These are phyloP conservation scores for Galerucella calmariensis DNA, from an alignment of 2,888 invertebrate species.

Conservation along the genomic window DNA sequence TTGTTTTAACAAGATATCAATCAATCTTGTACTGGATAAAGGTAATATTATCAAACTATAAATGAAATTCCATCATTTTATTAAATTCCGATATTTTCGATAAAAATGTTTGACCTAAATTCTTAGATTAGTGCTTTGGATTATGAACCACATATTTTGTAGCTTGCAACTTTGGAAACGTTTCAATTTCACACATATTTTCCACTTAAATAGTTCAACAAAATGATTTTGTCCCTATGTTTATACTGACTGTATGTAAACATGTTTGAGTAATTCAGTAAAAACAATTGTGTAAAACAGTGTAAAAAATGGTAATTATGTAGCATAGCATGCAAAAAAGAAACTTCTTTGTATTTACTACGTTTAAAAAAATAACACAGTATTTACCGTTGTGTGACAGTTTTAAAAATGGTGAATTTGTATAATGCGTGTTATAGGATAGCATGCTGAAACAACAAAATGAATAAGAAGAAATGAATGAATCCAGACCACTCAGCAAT, in stretches of 20 bases:
- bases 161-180: neutral
- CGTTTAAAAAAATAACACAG: neutral
- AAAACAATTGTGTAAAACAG: neutral
- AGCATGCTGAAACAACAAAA: slow-evolving; percentile 35
- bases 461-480: slow-evolving; percentile 25
- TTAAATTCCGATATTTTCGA: no score
- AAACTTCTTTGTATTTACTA: neutral
- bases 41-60: no score
- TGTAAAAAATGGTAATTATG: slow-evolving; percentile 23
- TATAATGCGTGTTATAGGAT: slow-evolving; percentile 31
- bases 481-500: slow-evolving; percentile 33
- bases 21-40: no score
- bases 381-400: slow-evolving; percentile 19
- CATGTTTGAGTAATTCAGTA: no score
- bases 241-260: neutral
- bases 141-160: no score
- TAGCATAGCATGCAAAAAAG: slow-evolving; percentile 10
- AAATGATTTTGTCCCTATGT: neutral
- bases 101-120: no score
- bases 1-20: no score
- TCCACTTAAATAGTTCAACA: neutral
- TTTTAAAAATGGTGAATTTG: slow-evolving; percentile 26
- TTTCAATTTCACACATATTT: neutral
- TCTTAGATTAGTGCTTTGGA: no score
- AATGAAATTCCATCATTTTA: no score